phyloP scores from a whole-genome alignment of 2,888 invertebrate species.

The Nephrocerus scutellatus region DNA sequence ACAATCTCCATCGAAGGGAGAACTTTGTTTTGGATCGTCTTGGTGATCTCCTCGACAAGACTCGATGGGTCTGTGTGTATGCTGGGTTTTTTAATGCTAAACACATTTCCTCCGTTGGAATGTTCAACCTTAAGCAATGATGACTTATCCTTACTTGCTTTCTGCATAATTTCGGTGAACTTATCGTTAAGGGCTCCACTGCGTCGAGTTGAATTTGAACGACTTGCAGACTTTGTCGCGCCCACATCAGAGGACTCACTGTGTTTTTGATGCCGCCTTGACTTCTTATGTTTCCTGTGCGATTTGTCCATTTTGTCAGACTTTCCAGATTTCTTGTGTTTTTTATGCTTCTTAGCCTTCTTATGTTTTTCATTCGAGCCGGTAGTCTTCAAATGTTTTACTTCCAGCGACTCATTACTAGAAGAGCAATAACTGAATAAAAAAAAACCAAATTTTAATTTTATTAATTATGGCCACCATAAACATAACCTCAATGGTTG shows the following conservation, averaged over 20 bases:
- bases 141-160: conserved; percentile 32
- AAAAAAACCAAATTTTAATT: conserved; percentile 11
- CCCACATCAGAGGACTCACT: conserved; percentile 38
- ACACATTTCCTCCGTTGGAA: conserved; percentile 34
- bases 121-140: conserved; percentile 26
- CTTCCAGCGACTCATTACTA: conserved; percentile 31
- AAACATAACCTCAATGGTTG: conserved; percentile 18
- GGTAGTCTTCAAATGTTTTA: conserved; percentile 31
- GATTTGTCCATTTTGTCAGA: conserved; percentile 51
- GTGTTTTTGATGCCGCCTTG: conserved; percentile 51
- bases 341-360: conserved; percentile 58
- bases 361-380: conserved; percentile 49
- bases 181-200: conserved; percentile 37
- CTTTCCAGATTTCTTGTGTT: conserved; percentile 59
- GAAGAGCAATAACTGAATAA: conserved; percentile 35
- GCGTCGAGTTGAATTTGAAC: conserved; percentile 40
- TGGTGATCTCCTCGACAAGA: conserved; percentile 50
- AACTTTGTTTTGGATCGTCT: conserved; percentile 45
- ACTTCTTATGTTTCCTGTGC: conserved; percentile 58
- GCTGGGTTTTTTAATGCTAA: conserved; percentile 35
- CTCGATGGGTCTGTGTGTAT: conserved; percentile 48
- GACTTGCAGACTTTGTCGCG: conserved; percentile 17
- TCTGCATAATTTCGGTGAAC: conserved; percentile 44
- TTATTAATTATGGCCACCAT: not conserved
- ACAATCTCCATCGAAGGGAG: conserved; percentile 54